Base-by-base conservation (phyloP, 1,140 invertebrate genomes). In the Bacillus rossius region DNA sequence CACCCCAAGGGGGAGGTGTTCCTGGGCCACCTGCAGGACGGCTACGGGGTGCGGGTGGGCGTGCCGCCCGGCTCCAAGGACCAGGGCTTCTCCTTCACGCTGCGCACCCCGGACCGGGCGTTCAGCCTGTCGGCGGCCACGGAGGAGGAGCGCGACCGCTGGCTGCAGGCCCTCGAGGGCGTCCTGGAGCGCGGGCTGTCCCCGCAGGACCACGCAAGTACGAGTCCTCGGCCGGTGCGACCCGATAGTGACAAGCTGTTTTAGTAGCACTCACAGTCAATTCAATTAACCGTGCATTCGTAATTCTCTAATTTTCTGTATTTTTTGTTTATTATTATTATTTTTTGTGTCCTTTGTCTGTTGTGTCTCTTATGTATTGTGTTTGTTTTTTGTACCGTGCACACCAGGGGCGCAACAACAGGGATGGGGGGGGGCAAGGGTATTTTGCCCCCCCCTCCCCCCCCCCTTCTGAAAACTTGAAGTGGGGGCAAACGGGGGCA, bases 1-100 rank as follows among this genome's bases (percentile, higher is more conserved):
- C 88, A 89, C 76, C 88, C 92, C 0, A 94, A 93, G 77, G 92
- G 92, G 56, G 92, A 95, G 79, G 89, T 95, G 59, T 94, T 93
- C 72, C 76, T 96, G 61, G 89, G 92, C 8, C 81, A 91, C 65
- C 77, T 77, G 69, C 80, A 83, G 52, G 87, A 89, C 62, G 88
- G 88, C 2, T 94, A 87, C 69, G 81, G 79, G 47, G 78, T 91
- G 0, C 75, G 79, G 63, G 70, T 78, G 20, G 76, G 84, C 59
- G 77, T 82, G 65, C 82, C 86, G 14, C 73, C 78, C 19, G 87
- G 87, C 19, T 85, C 81, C 63, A 85, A 84, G 66, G 84, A 88
- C 61, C 84, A 86, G 65, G 81, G 85, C 8, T 91, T 85, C 70
- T 84, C 85, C n/a, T 95, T 96, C 73, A 89, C 89, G 19, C 75